Percentiles rank a stretch among this genome's conserved stretches.
These are phyloP conservation scores for Leistus spinibarbis DNA, from an alignment of 2,888 invertebrate species.

Conservation along the genomic window DNA sequence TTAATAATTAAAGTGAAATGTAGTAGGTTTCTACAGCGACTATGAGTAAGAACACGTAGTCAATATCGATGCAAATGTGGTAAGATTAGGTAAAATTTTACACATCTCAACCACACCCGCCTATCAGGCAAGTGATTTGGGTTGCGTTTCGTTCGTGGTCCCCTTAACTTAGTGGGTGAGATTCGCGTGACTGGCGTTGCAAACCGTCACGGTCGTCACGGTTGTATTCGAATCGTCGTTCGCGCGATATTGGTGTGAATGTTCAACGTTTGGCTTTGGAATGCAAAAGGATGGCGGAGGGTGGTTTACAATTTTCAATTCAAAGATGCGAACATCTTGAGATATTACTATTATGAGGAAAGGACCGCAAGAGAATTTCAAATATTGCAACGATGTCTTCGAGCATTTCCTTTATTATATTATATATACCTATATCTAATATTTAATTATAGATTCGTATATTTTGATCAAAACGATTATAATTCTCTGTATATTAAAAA, in stretches of 20 bases:
- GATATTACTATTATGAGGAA: constrained; percentile 53
- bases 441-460: background rate
- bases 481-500: no score
- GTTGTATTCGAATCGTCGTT: background rate
- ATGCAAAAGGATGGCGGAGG: constrained; percentile 52
- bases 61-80: constrained; percentile 38
- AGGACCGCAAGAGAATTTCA: constrained; percentile 49
- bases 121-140: constrained; percentile 9
- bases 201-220: constrained; percentile 18
- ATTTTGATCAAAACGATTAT: no score
- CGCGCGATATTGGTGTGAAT: constrained; percentile 54
- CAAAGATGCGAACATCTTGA: constrained; percentile 54
- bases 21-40: constrained; percentile 7
- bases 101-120: background rate
- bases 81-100: constrained; percentile 39
- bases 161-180: background rate
- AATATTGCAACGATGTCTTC: constrained; percentile 41
- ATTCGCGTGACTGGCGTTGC: constrained; percentile 20
- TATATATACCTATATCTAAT: constrained; percentile 16
- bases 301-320: constrained; percentile 57
- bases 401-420: constrained; percentile 29
- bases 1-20: constrained; percentile 36
- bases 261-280: constrained; percentile 54
- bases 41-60: constrained; percentile 29
- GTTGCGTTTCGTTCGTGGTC: background rate